phyloP scores from a whole-genome alignment of 2,797 vertebrate species.

The Meda fulgida region DNA sequence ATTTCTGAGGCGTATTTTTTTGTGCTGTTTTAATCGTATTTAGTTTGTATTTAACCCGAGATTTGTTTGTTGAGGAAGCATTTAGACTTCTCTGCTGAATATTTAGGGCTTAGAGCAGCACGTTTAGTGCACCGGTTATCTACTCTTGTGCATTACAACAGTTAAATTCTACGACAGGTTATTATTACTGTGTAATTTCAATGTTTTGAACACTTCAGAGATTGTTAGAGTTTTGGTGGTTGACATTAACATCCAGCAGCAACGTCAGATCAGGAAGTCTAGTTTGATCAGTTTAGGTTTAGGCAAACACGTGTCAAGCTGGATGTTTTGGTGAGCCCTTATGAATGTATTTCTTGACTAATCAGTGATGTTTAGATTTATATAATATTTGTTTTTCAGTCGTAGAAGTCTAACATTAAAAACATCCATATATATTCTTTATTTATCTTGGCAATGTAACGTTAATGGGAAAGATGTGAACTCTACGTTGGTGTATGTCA shows the following conservation, averaged over 20 bases:
- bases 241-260: conserved; percentile 47
- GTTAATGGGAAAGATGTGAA: neutral
- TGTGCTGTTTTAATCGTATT: neutral
- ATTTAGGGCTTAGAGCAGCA: neutral
- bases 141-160: neutral
- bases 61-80: neutral
- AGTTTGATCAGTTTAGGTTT: conserved; percentile 51
- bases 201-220: neutral
- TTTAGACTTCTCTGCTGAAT: neutral
- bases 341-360: neutral
- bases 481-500: neutral
- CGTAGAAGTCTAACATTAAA: neutral
- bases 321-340: conserved; percentile 22
- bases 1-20: neutral
- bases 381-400: neutral
- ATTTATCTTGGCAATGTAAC: neutral
- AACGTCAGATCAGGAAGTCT: conserved; percentile 64
- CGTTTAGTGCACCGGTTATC: neutral
- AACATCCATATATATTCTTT: neutral
- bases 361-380: neutral
- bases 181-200: neutral
- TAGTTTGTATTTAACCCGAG: neutral
- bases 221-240: conserved; percentile 5
- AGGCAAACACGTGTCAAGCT: conserved; percentile 62
- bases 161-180: neutral